phyloP scores from a whole-genome alignment of 2,113 vertebrate genomes.

The Myrmophylax atrothorax region DNA sequence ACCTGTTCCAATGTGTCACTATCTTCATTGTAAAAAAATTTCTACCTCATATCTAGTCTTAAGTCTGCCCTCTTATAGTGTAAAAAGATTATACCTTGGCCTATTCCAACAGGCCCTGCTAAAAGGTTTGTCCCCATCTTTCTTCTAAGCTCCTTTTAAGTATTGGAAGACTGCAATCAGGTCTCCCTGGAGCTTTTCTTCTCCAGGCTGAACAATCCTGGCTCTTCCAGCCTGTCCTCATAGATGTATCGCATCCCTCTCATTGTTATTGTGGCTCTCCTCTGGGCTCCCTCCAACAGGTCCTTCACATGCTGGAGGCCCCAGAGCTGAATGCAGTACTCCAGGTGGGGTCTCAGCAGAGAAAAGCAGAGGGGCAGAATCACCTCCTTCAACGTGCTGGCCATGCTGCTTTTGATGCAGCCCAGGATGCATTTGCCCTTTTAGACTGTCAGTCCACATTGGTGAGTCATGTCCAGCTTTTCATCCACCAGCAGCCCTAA shows the following conservation, averaged over 20 bases:
- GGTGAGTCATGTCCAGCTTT: neutral
- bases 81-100: neutral
- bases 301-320: neutral
- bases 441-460: neutral
- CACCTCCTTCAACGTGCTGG: neutral
- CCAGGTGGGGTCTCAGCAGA: neutral
- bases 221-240: neutral
- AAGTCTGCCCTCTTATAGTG: neutral
- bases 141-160: neutral
- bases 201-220: neutral
- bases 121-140: neutral
- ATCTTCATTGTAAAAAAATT: neutral
- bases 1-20: neutral
- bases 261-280: too few relatives aligned
- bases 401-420: neutral
- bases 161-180: neutral
- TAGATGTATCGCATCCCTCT: neutral
- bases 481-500: neutral
- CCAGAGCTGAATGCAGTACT: neutral
- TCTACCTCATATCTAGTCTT: neutral
- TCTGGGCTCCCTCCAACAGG: rapidly evolving
- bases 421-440: neutral
- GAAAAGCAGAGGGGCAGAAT: neutral
- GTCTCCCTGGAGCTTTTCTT: neutral
- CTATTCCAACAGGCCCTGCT: neutral